Evolutionary conservation across 2,113 vertebrate genomes (phyloP).

Genomic region (Pyxicephalus adspersus): DNA sequence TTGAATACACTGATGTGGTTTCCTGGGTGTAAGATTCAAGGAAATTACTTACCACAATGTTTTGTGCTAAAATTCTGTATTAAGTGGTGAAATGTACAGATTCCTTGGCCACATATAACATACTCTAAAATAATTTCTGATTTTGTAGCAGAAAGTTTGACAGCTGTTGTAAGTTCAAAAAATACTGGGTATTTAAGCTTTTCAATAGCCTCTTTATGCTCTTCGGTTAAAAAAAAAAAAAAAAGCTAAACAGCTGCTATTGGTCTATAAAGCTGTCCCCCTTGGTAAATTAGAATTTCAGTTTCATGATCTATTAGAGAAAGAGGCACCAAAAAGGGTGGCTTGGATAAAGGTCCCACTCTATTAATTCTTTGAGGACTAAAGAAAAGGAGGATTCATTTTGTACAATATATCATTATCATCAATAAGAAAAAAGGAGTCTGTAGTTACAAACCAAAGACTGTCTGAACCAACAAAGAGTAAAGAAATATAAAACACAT

Average conservation of each 20-base stretch:
- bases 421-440: background rate
- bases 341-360: constrained; percentile 16
- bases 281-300: constrained; percentile 35
- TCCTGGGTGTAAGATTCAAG: constrained; percentile 4
- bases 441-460: background rate
- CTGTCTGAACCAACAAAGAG: background rate
- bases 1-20: constrained; percentile 19
- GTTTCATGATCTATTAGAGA: constrained; percentile 35
- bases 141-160: constrained; percentile 19
- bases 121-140: constrained; percentile 29
- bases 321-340: constrained; percentile 12
- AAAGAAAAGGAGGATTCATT: background rate
- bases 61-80: background rate
- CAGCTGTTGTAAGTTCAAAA: constrained; percentile 31
- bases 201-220: constrained; percentile 48
- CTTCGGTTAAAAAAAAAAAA: background rate
- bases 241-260: constrained; percentile 25
- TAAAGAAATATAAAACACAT: background rate
- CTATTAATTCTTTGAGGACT: background rate
- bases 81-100: constrained; percentile 12
- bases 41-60: constrained; percentile 3
- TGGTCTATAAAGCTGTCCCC: constrained; percentile 39
- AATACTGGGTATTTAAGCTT: background rate
- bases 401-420: background rate
- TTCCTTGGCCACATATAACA: background rate